phyloP scores from a whole-genome alignment of 1,140 invertebrate genomes.

The Dinothrombium tinctorium region DNA sequence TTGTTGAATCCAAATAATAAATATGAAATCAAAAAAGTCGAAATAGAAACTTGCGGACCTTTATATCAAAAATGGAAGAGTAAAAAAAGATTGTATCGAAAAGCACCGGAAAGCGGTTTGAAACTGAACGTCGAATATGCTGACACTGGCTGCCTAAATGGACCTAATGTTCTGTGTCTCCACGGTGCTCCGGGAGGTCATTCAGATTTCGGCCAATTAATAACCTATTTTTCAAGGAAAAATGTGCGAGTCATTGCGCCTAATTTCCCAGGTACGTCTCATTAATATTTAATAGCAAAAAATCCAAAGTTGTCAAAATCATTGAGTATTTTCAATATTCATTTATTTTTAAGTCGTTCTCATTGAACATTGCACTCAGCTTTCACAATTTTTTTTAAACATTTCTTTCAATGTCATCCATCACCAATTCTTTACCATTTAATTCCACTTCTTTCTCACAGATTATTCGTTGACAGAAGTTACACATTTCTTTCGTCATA shows the following conservation, averaged over 20 bases:
- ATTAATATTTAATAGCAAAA: no score
- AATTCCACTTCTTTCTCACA: no score
- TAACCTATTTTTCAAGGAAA: constrained; percentile 5
- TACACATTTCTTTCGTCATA: constrained; percentile 13
- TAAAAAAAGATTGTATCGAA: constrained; percentile 6
- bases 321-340: no score
- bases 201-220: constrained; percentile 11
- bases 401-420: background rate
- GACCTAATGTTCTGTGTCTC: constrained; percentile 6
- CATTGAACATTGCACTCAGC: background rate
- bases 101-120: constrained; percentile 6
- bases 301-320: no score
- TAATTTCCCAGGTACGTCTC: constrained; percentile 13
- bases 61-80: constrained; percentile 12
- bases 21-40: constrained; percentile 6
- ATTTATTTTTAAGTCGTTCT: no score
- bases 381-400: background rate
- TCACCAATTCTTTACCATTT: background rate
- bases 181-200: constrained; percentile 15
- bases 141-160: constrained; percentile 4
- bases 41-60: constrained; percentile 11
- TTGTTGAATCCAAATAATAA: no score
- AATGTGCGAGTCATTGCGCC: constrained; percentile 11
- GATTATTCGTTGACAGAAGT: constrained; percentile 2
- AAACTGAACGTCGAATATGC: constrained; percentile 10